Conservation (phyloP, 2,113 vertebrate species). For the Campylorhamphus procurvoides region DNA sequence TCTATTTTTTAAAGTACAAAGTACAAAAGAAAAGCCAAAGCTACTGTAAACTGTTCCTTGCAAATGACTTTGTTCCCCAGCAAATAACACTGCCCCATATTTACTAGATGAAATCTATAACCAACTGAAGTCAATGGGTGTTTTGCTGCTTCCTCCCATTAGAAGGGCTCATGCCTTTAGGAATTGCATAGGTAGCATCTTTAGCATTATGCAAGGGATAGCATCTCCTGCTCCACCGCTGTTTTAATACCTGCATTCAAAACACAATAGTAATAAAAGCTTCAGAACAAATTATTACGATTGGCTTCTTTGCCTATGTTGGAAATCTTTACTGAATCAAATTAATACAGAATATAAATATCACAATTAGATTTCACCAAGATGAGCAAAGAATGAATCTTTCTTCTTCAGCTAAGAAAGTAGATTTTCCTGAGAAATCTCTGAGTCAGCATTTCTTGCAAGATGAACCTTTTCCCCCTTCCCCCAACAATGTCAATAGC, state of each 20-base stretch:
- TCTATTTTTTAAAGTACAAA: not conserved
- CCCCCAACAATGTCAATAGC: slow-evolving; percentile 60
- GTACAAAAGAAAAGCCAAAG: slow-evolving; percentile 10
- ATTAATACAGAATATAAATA: slow-evolving; percentile 65
- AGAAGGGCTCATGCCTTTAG: slow-evolving; percentile 16
- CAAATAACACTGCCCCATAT: not conserved
- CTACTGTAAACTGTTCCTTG: not conserved
- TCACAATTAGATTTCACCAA: slow-evolving; percentile 65
- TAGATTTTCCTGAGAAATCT: slow-evolving; percentile 50
- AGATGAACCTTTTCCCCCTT: slow-evolving; percentile 49
- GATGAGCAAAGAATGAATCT: slow-evolving; percentile 40
- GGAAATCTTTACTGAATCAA: slow-evolving; percentile 58
- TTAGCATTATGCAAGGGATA: slow-evolving; percentile 37
- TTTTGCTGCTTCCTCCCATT: slow-evolving; percentile 52
- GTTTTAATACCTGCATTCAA: slow-evolving; percentile 59
- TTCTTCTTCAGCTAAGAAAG: slow-evolving; percentile 25
- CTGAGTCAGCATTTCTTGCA: slow-evolving; percentile 64
- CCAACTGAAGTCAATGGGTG: slow-evolving; percentile 13
- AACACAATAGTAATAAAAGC: slow-evolving; percentile 67
- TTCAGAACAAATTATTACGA: slow-evolving; percentile 66
- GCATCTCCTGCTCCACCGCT: slow-evolving; percentile 41
- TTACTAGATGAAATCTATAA: not conserved
- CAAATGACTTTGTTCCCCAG: slow-evolving; percentile 2
- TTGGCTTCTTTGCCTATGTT: slow-evolving; percentile 60
- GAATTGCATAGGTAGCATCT: slow-evolving; percentile 59